A percentile compares a stretch with the other conserved stretches of the same genome.
phyloP scores from a whole-genome alignment of 2,888 invertebrate species.

The Parthenolecanium corni region DNA sequence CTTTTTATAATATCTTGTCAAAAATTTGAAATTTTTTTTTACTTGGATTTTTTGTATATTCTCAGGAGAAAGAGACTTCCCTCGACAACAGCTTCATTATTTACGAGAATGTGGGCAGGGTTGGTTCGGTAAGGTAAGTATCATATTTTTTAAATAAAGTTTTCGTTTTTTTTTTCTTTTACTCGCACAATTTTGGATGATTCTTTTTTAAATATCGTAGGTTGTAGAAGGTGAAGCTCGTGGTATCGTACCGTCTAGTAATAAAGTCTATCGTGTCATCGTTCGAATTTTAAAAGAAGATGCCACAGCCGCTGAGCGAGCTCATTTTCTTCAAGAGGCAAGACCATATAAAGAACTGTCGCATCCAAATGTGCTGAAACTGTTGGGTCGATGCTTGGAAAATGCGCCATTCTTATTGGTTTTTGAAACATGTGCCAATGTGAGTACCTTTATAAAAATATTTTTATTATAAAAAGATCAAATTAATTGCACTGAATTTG shows the following conservation, averaged over 20 bases:
- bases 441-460: slow-evolving; percentile 35
- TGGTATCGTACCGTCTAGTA: slow-evolving; percentile 36
- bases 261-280: slow-evolving; percentile 43
- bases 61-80: slow-evolving; percentile 50
- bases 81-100: slow-evolving; percentile 65
- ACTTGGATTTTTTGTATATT: slow-evolving; percentile 23
- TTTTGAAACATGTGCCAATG: slow-evolving; percentile 61
- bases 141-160: not conserved
- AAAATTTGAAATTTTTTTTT: not conserved
- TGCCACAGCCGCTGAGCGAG: slow-evolving; percentile 61
- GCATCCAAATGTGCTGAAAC: slow-evolving; percentile 59
- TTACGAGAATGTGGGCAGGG: slow-evolving; percentile 69
- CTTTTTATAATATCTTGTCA: no score
- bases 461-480: not conserved
- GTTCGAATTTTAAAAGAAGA: slow-evolving; percentile 70
- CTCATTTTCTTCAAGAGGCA: slow-evolving; percentile 66
- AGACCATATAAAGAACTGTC: slow-evolving; percentile 55
- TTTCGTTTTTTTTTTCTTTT: no score
- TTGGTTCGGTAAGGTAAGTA: slow-evolving; percentile 62
- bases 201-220: slow-evolving; percentile 38
- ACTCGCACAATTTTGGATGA: not conserved
- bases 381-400: slow-evolving; percentile 63
- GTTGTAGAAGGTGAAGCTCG: slow-evolving; percentile 68
- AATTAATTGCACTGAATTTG: not conserved
- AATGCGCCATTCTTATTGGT: slow-evolving; percentile 66